Evolutionary conservation across 2,797 vertebrate species (phyloP).

Genomic region (Anabacerthia variegaticeps): DNA sequence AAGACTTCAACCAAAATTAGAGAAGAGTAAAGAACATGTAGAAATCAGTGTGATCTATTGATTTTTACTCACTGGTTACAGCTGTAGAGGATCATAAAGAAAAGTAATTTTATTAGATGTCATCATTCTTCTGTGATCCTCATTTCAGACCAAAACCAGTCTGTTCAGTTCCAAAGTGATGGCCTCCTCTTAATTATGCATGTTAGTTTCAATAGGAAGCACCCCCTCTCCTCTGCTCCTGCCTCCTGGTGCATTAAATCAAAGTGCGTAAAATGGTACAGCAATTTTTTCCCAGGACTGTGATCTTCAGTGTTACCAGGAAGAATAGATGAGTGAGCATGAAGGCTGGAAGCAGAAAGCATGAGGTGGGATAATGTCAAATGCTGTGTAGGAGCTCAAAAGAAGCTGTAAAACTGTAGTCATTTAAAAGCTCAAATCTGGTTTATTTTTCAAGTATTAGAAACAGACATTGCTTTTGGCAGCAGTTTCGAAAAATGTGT

Average conservation of each 20-base stretch:
- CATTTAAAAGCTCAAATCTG: conserved; percentile 79
- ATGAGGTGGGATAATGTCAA: conserved; percentile 43
- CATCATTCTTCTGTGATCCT: neutral
- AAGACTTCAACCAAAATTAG: neutral
- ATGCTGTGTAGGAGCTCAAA: conserved; percentile 32
- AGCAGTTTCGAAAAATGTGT: conserved; percentile 75
- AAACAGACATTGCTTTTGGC: conserved; percentile 80
- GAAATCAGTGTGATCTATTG: neutral
- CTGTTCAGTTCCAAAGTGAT: neutral
- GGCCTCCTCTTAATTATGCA: neutral
- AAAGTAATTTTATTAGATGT: neutral
- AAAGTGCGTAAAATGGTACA: neutral
- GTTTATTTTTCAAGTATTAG: conserved; percentile 80
- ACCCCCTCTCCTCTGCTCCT: neutral
- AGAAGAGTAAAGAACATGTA: neutral
- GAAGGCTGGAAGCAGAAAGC: conserved; percentile 20
- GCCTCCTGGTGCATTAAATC: neutral
- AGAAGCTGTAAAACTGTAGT: conserved; percentile 72
- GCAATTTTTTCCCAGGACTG: conserved; percentile 16
- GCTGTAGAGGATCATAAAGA: neutral
- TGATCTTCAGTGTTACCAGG: neutral
- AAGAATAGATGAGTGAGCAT: neutral
- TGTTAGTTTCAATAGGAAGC: neutral
- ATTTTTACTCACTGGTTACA: neutral
- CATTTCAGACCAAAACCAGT: neutral